These are phyloP conservation scores for Diglossa cyanea DNA, from an alignment of 2,797 vertebrate genomes.

Conservation along the genomic window DNA sequence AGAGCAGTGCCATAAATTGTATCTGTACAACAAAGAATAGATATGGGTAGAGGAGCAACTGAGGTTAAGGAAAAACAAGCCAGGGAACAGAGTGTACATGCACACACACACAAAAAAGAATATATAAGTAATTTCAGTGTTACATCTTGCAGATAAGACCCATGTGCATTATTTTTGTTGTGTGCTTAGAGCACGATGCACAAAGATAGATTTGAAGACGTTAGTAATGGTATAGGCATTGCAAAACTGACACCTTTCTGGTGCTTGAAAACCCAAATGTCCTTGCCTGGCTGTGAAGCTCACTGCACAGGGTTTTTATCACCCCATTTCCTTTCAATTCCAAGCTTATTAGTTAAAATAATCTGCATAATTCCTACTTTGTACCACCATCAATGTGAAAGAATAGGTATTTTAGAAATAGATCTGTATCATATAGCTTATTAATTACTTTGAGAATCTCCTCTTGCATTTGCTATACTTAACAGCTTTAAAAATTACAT, in stretches of 20 bases:
- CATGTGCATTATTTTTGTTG: neutral
- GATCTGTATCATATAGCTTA: neutral
- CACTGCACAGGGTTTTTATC: neutral
- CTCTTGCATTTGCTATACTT: neutral
- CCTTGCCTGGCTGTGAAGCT: neutral
- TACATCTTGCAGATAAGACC: neutral
- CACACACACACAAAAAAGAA: neutral
- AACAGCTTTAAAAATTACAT: neutral
- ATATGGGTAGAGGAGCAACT: neutral
- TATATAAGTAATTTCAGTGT: neutral
- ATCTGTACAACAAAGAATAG: neutral
- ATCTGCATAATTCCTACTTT: neutral
- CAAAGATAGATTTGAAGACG: neutral
- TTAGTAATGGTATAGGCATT: neutral
- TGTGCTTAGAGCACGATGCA: neutral
- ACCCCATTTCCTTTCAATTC: conserved; percentile 7
- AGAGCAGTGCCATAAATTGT: neutral
- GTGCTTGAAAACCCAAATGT: neutral
- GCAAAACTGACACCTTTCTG: neutral
- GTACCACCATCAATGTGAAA: neutral
- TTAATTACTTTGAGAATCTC: neutral
- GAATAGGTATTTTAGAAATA: neutral
- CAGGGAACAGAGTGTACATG: neutral
- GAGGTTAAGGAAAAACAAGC: neutral
- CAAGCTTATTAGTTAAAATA: conserved; percentile 11